Base-by-base conservation (phyloP, 2,888 invertebrate species). In the Clunio marinus region DNA sequence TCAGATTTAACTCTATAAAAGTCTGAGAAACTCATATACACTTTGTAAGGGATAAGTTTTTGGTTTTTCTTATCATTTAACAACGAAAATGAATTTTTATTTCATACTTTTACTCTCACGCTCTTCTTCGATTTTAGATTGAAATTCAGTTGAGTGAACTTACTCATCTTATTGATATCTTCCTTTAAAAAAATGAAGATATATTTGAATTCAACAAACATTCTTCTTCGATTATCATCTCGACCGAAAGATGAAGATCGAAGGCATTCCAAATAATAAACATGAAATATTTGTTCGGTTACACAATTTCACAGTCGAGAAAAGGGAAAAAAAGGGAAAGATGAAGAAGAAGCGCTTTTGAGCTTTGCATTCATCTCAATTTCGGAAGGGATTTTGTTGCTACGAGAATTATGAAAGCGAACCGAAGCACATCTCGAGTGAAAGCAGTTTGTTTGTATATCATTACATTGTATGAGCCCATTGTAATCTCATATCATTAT, bases 401-500 rank as follows among this genome's bases (percentile, higher is more conserved):
- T 25, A 62, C 41, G 62, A 28, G 24, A 32, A 10, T 32, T 32
- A 17, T 59, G 4, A 25, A 57, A n/a, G 17, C 41, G n/a, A n/a
- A 41, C 41, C n/a, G 1, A 41, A 1, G 17, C 15, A 41, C 10
- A 4, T 15, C n/a, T 41, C 20, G 5, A 24, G 22, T 51, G 51
- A 13, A 35, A 55, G 22, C 45, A 41, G 2, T 58, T 41, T 46
- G 45, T 65, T 65, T 65, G 63, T 65, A 65, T 65, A 65, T 65
- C 63, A 65, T 65, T 65, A 65, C 27, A 41, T 41, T 35, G 62
- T 41, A 41, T 22, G 32, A 62, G 24, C 24, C 57, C 46, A 46
- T 65, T 65, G 63, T 65, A 65, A 65, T 65, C 63, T 51, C 63
- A 17, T 28, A 65, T 46, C 63, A 63, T 63, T 63, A 46, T 46